Evolutionary conservation across 2,797 vertebrate species (phyloP).

Genomic region (Fistularia tabacaria): DNA sequence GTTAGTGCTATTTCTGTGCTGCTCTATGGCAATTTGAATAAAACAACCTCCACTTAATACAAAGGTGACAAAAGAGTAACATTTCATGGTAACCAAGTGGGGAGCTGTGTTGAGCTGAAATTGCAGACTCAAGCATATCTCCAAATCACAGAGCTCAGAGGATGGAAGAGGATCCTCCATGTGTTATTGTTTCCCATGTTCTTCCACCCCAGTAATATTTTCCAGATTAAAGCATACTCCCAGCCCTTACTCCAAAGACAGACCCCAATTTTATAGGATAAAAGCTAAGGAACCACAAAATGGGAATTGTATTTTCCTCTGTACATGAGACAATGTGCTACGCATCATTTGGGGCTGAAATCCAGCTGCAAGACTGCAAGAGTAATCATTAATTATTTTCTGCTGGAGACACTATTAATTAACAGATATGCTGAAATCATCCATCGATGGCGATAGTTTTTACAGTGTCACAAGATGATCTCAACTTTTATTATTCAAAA

Average conservation of each 20-base stretch:
- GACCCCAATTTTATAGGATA: conserved; percentile 58
- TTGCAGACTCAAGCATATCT: conserved; percentile 66
- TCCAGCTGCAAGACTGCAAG: conserved; percentile 18
- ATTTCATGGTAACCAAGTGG: conserved; percentile 37
- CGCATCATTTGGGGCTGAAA: conserved; percentile 24
- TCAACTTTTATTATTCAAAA: no score
- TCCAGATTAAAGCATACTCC: conserved; percentile 68
- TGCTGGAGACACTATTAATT: conserved; percentile 4
- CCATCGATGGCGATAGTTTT: no score
- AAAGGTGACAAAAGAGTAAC: conserved; percentile 61
- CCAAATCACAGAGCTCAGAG: conserved; percentile 52
- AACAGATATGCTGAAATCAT: conserved; percentile 3
- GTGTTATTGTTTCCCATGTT: conserved; percentile 83
- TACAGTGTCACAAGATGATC: no score
- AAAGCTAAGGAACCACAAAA: conserved; percentile 59
- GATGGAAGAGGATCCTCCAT: conserved; percentile 64
- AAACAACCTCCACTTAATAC: conserved; percentile 22
- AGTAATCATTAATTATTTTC: neutral
- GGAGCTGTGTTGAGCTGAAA: conserved; percentile 57
- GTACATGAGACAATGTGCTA: conserved; percentile 53
- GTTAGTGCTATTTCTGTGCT: conserved; percentile 25
- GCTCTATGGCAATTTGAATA: conserved; percentile 25
- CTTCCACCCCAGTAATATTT: conserved; percentile 72
- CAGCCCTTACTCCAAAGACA: conserved; percentile 45
- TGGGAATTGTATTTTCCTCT: conserved; percentile 64